Conservation (phyloP, 2,113 vertebrate species). For the Elanoides forficatus region DNA sequence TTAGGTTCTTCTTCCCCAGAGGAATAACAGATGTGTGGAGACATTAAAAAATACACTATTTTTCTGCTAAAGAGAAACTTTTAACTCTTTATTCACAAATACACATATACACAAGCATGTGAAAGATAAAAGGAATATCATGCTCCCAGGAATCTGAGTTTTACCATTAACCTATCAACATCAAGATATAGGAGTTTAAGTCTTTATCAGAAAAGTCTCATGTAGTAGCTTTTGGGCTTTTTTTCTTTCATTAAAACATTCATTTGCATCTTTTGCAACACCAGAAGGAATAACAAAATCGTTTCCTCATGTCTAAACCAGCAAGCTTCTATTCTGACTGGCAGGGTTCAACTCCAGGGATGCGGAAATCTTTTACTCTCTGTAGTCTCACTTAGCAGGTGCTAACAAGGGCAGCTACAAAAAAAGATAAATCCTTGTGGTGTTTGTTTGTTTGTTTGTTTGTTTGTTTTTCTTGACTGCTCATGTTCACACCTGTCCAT, state of each 20-base stretch:
- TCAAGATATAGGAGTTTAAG: not conserved
- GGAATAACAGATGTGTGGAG: not conserved
- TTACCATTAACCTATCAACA: not conserved
- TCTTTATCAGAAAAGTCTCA: not conserved
- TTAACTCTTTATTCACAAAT: conserved; percentile 4
- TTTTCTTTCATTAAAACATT: not conserved
- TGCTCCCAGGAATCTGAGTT: not conserved
- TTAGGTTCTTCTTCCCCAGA: not conserved
- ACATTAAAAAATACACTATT: not conserved
- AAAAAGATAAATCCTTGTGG: not conserved
- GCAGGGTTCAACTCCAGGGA: not conserved
- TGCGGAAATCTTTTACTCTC: not conserved
- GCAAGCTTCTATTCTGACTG: not conserved
- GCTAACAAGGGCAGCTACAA: not conserved
- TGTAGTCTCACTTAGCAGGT: not conserved
- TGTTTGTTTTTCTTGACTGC: not conserved
- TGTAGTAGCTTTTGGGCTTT: not conserved
- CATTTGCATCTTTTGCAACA: not conserved
- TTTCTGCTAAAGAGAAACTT: not conserved
- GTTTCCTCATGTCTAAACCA: not conserved
- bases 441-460: not conserved
- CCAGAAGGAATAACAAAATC: not conserved
- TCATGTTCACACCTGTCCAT: not conserved
- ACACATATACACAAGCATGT: not conserved
- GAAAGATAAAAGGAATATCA: not conserved